Conservation (phyloP, 2,797 vertebrate genomes). For the Sebastolobus alascanus region DNA sequence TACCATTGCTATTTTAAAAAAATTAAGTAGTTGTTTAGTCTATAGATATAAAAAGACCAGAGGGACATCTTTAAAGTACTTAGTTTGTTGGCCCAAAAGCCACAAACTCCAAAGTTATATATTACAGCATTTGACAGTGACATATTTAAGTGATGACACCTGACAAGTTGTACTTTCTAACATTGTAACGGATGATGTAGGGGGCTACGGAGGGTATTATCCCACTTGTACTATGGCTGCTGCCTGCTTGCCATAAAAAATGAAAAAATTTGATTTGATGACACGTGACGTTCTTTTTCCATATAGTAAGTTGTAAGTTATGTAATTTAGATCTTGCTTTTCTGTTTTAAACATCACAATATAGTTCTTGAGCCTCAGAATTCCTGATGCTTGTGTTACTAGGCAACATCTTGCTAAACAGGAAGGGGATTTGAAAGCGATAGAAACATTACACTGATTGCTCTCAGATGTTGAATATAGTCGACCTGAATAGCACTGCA, state of each 20-base stretch:
- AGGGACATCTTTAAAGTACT: neutral
- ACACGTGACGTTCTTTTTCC: neutral
- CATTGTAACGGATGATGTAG: neutral
- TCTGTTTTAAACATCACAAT: constrained; percentile 2
- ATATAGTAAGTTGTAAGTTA: neutral
- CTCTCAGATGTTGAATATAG: neutral
- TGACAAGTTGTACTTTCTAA: neutral
- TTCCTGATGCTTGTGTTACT: neutral
- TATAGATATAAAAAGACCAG: neutral
- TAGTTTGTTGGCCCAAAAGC: neutral
- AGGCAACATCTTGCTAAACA: neutral
- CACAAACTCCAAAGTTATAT: neutral
- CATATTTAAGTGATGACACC: neutral
- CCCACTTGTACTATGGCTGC: neutral
- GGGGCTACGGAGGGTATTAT: neutral
- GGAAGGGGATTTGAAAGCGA: neutral
- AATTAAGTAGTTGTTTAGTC: neutral
- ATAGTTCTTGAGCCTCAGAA: neutral
- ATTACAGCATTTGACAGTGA: neutral
- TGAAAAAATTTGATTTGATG: neutral
- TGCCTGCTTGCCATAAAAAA: neutral
- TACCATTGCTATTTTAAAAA: neutral
- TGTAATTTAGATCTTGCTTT: neutral
- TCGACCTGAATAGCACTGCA: neutral
- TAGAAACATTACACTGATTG: neutral